Evolutionary conservation across 2,113 vertebrate species (phyloP), one percentile per base, ranked within the genome.

Genomic region (Syngnathus scovelli): DNA sequence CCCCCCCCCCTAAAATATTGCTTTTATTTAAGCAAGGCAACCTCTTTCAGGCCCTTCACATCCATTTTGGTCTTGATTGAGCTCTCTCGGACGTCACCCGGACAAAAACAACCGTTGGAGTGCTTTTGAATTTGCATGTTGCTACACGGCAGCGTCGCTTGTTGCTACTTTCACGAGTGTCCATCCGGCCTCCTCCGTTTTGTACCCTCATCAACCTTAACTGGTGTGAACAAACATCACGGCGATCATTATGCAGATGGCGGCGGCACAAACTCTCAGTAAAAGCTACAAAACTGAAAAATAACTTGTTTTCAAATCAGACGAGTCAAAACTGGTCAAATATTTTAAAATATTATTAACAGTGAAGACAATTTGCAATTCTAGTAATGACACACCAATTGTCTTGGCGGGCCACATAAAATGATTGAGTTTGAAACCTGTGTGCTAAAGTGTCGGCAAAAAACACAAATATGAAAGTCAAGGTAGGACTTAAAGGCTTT

Each of bases 91-190:
- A 79, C 81, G 78, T 77, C 85, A 83, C 87, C 79, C 78, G 70
- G 80, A 87, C 27, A 79, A 89, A 85, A 81, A 83, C 74, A 71
- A 82, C 77, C 89, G 89, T 90, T 89, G 86, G 90, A 91, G 90
- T 84, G 88, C 89, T 86, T 85, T 89, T 72, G 67, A 86, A 87
- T 88, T 80, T 83, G 79, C 84, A 87, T 89, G 38, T 77, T 54
- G 82, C 77, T 71, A 78, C 83, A 83, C 84, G 83, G 86, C 90
- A 88, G 76, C 84, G 9, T 66, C 73, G 49, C 75, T 72, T 88
- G 86, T 84, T 83, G 84, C 79, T 80, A 79, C 85, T 87, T 78
- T 81, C 78, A 83, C 86, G 83, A 90, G 85, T 89, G 87, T 80
- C 86, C 78, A 85, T 80, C 87, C 81, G 80, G 52, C 86, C 84